These are phyloP conservation scores for Oscheius myriophilus DNA, from an alignment of 2,888 invertebrate genomes.

Conservation along the genomic window DNA sequence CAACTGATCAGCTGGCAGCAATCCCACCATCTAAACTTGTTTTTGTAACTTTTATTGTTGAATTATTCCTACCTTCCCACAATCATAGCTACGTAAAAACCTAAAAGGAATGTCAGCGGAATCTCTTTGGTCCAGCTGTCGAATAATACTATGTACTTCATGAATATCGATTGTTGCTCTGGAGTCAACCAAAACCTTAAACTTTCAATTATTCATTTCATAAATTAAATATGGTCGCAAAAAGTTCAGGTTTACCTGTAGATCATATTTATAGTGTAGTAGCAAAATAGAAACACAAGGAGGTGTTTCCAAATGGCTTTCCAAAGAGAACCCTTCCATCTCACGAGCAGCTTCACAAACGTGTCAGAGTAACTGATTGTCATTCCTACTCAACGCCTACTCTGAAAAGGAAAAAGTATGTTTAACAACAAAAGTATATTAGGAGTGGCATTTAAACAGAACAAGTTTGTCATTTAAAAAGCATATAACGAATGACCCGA, in stretches of 20 bases:
- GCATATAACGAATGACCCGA: no score
- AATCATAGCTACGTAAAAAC: slow-evolving; percentile 64
- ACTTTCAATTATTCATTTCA: slow-evolving; percentile 5
- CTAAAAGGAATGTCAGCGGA: slow-evolving; percentile 61
- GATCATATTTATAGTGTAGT: slow-evolving; percentile 55
- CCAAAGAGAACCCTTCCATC: slow-evolving; percentile 65
- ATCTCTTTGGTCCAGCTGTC: slow-evolving; percentile 61
- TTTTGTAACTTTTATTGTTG: not conserved
- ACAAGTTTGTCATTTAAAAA: no score
- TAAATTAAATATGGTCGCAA: not conserved
- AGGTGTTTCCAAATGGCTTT: slow-evolving; percentile 64
- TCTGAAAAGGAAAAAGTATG: no score
- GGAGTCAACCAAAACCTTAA: slow-evolving; percentile 55
- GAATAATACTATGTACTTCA: slow-evolving; percentile 54
- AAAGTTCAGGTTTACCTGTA: slow-evolving; percentile 44
- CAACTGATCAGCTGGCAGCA: slow-evolving; percentile 64
- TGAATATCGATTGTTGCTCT: slow-evolving; percentile 51
- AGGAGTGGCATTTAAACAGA: no score
- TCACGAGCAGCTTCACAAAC: slow-evolving; percentile 56
- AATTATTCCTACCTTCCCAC: slow-evolving; percentile 47
- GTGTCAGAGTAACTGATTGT: slow-evolving; percentile 63
- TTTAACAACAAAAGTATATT: no score
- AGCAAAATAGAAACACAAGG: slow-evolving; percentile 53
- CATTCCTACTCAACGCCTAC: slow-evolving; percentile 35
- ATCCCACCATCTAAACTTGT: slow-evolving; percentile 59